Evolutionary conservation across 2,113 vertebrate species (phyloP), one percentile per base, ranked within the genome.

Genomic region (Ivindomyrus marchei): DNA sequence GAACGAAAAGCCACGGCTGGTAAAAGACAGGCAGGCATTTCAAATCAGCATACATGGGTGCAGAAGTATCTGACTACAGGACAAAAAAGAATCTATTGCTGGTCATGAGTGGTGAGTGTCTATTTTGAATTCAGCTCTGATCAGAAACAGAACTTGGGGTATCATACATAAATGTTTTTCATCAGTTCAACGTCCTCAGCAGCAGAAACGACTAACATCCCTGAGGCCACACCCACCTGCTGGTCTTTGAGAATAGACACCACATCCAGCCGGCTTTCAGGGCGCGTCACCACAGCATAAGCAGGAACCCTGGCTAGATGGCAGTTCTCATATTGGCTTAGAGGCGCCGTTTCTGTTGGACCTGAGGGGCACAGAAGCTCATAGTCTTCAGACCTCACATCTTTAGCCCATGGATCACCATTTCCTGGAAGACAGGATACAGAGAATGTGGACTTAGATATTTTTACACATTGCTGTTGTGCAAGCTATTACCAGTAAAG

Each of bases 261-360:
- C 47, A 97, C 95, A 0, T 92, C 1, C 0, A 0, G 0, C 36
- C 70, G 91, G 3, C 0, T 92, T 7, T 95, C 95, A 42, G 94
- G 92, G 1, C 95, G 94, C 10, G 96, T 95, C 62, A 96, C 90
- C 39, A 96, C 95, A 88, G 95, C 95, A 3, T 96, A 95, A 70
- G 95, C 94, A 0, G 96, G 94, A 56, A 95, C 95, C 0, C 0
- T 0, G 4, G 95, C 95, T 89, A 96, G 90, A 92, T 96, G 0
- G 90, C 96, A 97, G 0, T 0, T 24, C 0, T 0, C 0, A 13
- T 77, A 96, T 0, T 94, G 52, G 0, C 0, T 0, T 24, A 95
- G 15, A 1, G 91, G 19, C 10, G 89, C 36, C 1, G 91, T 53
- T 31, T 24, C 13, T n/a, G 1, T 56, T 1, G 8, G 36, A 4